phyloP scores from a whole-genome alignment of 2,888 invertebrate species.

The Polyommatus icarus region DNA sequence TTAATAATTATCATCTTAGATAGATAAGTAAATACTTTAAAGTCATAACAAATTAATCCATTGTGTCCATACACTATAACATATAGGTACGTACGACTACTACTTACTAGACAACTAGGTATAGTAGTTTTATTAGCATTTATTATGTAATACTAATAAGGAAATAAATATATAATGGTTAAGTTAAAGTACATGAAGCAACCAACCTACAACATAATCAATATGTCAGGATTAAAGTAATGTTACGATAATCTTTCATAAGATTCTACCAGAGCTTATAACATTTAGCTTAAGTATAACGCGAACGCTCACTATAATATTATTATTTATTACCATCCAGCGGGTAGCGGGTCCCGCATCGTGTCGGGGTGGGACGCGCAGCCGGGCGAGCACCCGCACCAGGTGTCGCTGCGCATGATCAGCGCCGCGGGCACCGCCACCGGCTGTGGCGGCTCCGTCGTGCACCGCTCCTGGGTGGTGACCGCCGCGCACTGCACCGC shows the following conservation, averaged over 20 bases:
- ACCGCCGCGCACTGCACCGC: constrained; percentile 69
- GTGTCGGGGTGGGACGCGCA: constrained; percentile 66
- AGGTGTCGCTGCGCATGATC: constrained; percentile 58
- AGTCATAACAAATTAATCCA: neutral
- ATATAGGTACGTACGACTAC: too few species aligned
- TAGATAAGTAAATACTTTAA: neutral
- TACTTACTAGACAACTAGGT: too few species aligned
- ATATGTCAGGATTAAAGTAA: too few species aligned
- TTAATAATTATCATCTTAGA: neutral
- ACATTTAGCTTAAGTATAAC: neutral
- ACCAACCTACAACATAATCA: too few species aligned
- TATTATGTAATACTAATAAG: too few species aligned
- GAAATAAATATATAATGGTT: too few species aligned
- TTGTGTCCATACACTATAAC: constrained; percentile 22
- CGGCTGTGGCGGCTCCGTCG: constrained; percentile 63
- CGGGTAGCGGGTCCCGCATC: constrained; percentile 49
- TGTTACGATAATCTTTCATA: too few species aligned
- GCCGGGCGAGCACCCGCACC: constrained; percentile 65
- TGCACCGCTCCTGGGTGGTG: constrained; percentile 60
- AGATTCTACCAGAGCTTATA: neutral
- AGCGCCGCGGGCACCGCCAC: constrained; percentile 48
- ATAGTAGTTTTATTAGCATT: too few species aligned
- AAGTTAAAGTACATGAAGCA: too few species aligned
- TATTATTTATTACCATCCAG: neutral
- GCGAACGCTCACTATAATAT: neutral